These are phyloP conservation scores for Lysandra bellargus DNA, from an alignment of 2,888 invertebrate species.

Conservation along the genomic window DNA sequence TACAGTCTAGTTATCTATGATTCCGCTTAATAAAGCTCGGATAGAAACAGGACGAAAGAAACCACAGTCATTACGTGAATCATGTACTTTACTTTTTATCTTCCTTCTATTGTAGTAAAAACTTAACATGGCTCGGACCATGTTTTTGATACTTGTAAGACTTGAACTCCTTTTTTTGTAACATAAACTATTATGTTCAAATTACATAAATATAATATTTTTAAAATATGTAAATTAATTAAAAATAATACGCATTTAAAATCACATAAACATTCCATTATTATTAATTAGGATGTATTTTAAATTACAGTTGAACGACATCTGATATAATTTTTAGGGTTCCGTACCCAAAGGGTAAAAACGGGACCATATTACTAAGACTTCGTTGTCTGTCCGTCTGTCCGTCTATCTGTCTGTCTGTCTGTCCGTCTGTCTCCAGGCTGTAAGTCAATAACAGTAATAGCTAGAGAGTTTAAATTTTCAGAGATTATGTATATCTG, in stretches of 20 bases:
- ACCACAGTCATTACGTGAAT: constrained; percentile 11
- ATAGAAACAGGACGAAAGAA: constrained; percentile 15
- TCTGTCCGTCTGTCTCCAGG: too few species aligned
- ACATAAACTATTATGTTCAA: too few species aligned
- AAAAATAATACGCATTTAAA: background rate
- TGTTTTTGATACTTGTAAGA: background rate
- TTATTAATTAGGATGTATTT: background rate
- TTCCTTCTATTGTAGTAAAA: background rate
- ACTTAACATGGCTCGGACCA: background rate
- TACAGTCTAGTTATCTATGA: constrained; percentile 26
- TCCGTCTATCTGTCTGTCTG: too few species aligned
- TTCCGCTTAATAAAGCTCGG: constrained; percentile 22
- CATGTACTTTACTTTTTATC: background rate
- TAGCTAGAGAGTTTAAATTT: too few species aligned
- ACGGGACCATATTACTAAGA: too few species aligned
- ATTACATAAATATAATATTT: too few species aligned
- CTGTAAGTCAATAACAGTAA: too few species aligned
- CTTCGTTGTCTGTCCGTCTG: too few species aligned
- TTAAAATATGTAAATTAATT: background rate
- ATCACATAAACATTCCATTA: constrained; percentile 3
- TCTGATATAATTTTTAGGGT: background rate
- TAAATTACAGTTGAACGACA: background rate
- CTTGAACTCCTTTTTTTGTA: background rate
- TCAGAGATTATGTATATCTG: too few species aligned
- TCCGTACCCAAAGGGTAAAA: too few species aligned